Base-by-base conservation (phyloP, 2,797 vertebrate species). In the Lepilemur septentrionalis region DNA sequence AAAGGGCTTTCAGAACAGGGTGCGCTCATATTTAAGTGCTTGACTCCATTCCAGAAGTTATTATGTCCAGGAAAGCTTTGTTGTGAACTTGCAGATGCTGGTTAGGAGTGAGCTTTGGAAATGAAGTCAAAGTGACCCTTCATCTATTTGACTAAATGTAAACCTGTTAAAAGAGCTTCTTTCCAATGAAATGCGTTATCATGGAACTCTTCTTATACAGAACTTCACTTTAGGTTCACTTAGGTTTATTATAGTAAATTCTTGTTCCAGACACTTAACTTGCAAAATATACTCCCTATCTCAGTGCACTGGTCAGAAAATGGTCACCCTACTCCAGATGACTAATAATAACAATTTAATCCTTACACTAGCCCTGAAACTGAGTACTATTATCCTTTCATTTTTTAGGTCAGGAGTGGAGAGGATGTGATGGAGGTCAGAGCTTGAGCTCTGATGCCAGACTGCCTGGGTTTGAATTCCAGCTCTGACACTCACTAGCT, bases 71-170 rank as follows among this genome's bases (percentile, higher is more conserved):
- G 50, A 90, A 57, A 91, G 65, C 59, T 96, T 94, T 94, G 32
- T 67, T n/a, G n/a, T 89, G 70, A 86, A 50, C 28, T 13, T 28
- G 14, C 65, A 70, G 70, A 76, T 76, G 61, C 22, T 86, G 55
- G 25, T 96, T 91, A 76, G 70, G 67, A 55, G 20, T 88, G 46
- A 94, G 48, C 23, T 95, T 93, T 81, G 52, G 28, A 92, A 81
- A 83, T 84, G 22, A 97, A 95, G 83, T 96, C 81, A 94, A 73
- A 93, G 65, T 35, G 92, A 95, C 32, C 13, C 43, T 93, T 87
- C 50, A 86, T 73, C 22, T 52, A 23, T 91, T 91, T 43, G 35
- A 85, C 50, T 85, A 95, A 91, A 30, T 83, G 23, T 85, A 82
- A 94, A 94, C 63, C 78, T 87, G 43, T 52, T 83, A 80, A 89